Conservation (phyloP, 2,113 vertebrate species). For the Microtus ochrogaster region DNA sequence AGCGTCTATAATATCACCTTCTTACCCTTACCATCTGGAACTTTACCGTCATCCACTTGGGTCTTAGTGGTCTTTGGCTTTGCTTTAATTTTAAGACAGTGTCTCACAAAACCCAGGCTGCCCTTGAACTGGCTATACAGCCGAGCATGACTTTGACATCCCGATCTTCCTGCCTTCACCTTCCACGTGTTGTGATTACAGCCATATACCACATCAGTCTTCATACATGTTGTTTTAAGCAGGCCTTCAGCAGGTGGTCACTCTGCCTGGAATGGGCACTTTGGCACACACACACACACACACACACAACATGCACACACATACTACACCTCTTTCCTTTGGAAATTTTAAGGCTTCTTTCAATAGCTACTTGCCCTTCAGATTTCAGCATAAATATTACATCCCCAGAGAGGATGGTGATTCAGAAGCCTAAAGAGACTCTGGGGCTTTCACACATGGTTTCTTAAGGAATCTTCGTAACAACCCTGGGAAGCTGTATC, state of each 20-base stretch:
- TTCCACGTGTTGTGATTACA: background rate
- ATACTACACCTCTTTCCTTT: background rate
- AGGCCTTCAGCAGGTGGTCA: background rate
- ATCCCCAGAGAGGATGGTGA: background rate
- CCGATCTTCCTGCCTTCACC: background rate
- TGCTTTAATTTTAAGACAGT: background rate
- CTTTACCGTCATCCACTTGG: background rate
- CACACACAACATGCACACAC: background rate
- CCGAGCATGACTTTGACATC: background rate
- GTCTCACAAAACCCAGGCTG: background rate
- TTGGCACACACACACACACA: background rate
- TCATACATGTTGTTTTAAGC: background rate
- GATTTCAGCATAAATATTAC: background rate
- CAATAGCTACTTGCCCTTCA: background rate
- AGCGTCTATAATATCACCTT: rapidly evolving
- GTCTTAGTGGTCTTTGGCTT: background rate
- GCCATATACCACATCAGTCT: background rate
- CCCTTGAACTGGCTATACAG: background rate
- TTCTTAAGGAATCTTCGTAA: background rate
- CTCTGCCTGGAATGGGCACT: background rate
- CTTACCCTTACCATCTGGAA: too few species aligned
- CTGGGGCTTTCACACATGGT: background rate
- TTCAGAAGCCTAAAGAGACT: background rate
- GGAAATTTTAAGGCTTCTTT: background rate
- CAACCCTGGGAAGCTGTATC: background rate